phyloP scores from a whole-genome alignment of 2,888 invertebrate species.

The Lamellibrachia satsuma region DNA sequence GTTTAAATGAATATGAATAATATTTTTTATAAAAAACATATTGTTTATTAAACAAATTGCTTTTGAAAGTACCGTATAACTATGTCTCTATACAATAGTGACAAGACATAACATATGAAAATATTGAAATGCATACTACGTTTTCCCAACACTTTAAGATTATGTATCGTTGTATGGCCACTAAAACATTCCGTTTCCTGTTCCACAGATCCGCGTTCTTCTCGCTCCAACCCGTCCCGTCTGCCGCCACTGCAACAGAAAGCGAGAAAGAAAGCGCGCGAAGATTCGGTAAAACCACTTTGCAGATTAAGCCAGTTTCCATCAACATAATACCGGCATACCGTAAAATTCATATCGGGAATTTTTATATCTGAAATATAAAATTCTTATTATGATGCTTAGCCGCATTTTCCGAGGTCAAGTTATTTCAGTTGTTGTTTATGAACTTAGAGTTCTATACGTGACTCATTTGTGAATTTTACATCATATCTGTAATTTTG shows the following conservation, averaged over 20 bases:
- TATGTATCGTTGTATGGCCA: not conserved
- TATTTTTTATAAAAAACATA: too few relatives aligned
- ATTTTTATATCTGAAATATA: too few relatives aligned
- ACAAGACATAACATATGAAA: not conserved
- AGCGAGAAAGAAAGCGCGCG: not conserved
- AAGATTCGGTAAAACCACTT: not conserved
- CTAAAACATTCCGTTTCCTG: not conserved
- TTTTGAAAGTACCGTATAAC: too few relatives aligned
- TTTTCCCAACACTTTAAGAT: not conserved
- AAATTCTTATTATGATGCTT: too few relatives aligned
- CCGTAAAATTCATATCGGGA: not conserved
- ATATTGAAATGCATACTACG: not conserved
- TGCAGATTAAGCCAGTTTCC: not conserved
- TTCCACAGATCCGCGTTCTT: not conserved
- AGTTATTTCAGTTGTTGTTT: not conserved
- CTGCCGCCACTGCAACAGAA: conserved; percentile 12
- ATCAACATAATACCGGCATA: not conserved
- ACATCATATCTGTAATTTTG: not conserved
- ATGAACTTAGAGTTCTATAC: not conserved
- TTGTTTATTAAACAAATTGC: too few relatives aligned
- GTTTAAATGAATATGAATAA: too few relatives aligned
- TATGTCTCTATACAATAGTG: not conserved
- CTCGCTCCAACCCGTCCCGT: not conserved
- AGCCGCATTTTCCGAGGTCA: too few relatives aligned
- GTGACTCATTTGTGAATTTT: not conserved